Base-by-base conservation (phyloP, 2,797 vertebrate genomes). In the Ptychobarbus kaznakovi region DNA sequence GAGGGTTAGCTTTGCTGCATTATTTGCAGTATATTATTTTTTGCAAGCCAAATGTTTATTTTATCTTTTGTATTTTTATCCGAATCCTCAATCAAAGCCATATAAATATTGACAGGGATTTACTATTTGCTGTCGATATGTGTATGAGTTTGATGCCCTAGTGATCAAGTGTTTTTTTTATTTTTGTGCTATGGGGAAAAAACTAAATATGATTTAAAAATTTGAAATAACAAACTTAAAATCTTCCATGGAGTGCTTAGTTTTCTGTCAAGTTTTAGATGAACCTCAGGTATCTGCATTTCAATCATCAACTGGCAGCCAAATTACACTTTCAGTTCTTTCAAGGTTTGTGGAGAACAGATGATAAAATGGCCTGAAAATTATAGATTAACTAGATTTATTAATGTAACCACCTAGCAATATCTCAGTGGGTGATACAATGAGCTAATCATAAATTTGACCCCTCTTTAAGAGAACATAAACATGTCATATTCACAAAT, bases 11-110 rank as follows among this genome's bases (percentile, higher is more conserved):
- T 82, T 85, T 32, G 73, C 46, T 83, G 63, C 53, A 82, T 81
- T 70, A 53, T 87, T 83, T 85, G 74, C 70, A 76, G 83, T 28
- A 40, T 16, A 44, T 83, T 6, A n/a, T 80, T n/a, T 74, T 35
- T 79, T 61, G 32, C 4, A 73, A 80, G 75, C 66, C 66, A 84
- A 66, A 84, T 69, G 53, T 81, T 81, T 83, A 15, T 84, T 53
- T 78, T 72, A 38, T 53, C 63, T 53, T 51, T 80, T n/a, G 44
- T 6, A 63, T 74, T 42, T 82, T 63, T 44, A 44, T 44, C 58
- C 13, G 42, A 75, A 25, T 75, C 20, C 70, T 81, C 49, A n/a
- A 25, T 73, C 81, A 73, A 72, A 73, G 40, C 38, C 10, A 25
- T 46, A 46, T 35, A 18, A 65, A 65, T 75, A 65, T 38, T 49